Percentiles rank a stretch among this genome's conserved stretches.
Evolutionary conservation across 2,797 vertebrate genomes (phyloP).

Genomic region (Labeo calbasu): DNA sequence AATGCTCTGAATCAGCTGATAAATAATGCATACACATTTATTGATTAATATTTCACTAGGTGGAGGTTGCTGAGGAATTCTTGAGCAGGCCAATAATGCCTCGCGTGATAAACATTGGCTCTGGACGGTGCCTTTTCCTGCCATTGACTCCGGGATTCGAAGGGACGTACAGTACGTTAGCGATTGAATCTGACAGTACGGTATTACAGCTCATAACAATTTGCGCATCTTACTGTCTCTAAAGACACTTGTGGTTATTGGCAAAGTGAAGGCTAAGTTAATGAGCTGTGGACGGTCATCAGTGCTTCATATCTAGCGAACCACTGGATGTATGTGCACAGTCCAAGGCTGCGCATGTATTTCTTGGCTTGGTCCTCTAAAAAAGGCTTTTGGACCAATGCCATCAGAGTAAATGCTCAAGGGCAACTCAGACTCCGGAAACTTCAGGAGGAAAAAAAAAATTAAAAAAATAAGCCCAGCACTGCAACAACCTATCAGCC

Average conservation of each 20-base stretch:
- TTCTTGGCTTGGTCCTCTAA: conserved; percentile 42
- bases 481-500: conserved; percentile 22
- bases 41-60: conserved; percentile 68
- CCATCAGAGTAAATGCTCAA: conserved; percentile 36
- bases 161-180: conserved; percentile 1
- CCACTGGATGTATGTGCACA: background rate
- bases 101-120: conserved; percentile 34
- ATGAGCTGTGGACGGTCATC: conserved; percentile 40
- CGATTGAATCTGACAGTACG: conserved; percentile 31
- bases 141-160: conserved; percentile 10
- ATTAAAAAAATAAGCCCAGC: background rate
- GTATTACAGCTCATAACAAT: conserved; percentile 30
- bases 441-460: background rate
- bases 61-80: conserved; percentile 56
- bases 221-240: conserved; percentile 37
- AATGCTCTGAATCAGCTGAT: conserved; percentile 56
- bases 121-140: conserved; percentile 36
- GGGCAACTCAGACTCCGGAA: conserved; percentile 18
- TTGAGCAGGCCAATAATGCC: conserved; percentile 46
- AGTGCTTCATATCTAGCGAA: conserved; percentile 1
- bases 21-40: conserved; percentile 68
- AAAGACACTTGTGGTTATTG: conserved; percentile 39
- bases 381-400: conserved; percentile 28
- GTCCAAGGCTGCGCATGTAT: conserved; percentile 13
- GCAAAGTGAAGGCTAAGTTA: conserved; percentile 34